phyloP scores from a whole-genome alignment of 2,888 invertebrate species.

The Caenorhabditis plicata region DNA sequence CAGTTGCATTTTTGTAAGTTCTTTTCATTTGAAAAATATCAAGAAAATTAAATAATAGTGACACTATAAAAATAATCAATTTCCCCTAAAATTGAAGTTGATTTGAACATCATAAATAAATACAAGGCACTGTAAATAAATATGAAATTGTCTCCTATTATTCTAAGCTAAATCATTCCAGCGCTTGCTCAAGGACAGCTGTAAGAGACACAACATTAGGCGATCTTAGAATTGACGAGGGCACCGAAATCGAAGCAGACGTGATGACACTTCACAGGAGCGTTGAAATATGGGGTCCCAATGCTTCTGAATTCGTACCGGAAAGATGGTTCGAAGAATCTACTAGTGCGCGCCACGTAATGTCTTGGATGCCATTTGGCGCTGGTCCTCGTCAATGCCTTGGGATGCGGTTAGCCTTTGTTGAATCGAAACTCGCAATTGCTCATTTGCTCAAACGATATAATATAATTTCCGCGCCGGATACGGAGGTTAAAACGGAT shows the following conservation, averaged over 20 bases:
- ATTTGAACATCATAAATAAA: too few species aligned
- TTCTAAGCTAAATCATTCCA: slow-evolving; percentile 27
- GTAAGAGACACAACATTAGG: slow-evolving; percentile 48
- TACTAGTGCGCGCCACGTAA: slow-evolving; percentile 11
- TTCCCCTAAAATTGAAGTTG: too few species aligned
- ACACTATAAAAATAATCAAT: background rate
- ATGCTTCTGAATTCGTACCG: slow-evolving; percentile 56
- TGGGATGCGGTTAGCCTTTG: slow-evolving; percentile 53
- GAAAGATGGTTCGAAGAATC: slow-evolving; percentile 45
- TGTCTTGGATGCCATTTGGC: slow-evolving; percentile 52
- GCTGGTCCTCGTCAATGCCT: slow-evolving; percentile 58
- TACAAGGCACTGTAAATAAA: background rate
- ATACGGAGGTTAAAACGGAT: slow-evolving; percentile 37
- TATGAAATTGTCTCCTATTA: too few species aligned
- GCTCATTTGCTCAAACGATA: slow-evolving; percentile 45
- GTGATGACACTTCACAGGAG: slow-evolving; percentile 49
- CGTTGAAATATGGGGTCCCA: slow-evolving; percentile 57
- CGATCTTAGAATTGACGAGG: slow-evolving; percentile 43
- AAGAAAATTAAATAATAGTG: background rate
- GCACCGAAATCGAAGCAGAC: slow-evolving; percentile 50
- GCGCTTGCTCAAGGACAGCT: slow-evolving; percentile 47
- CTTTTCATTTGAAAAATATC: background rate
- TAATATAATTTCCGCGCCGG: slow-evolving; percentile 25
- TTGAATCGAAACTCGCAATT: slow-evolving; percentile 55
- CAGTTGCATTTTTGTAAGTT: slow-evolving; percentile 54